Evolutionary conservation across 2,888 invertebrate species (phyloP).

Genomic region (Drosophila subquinaria): DNA sequence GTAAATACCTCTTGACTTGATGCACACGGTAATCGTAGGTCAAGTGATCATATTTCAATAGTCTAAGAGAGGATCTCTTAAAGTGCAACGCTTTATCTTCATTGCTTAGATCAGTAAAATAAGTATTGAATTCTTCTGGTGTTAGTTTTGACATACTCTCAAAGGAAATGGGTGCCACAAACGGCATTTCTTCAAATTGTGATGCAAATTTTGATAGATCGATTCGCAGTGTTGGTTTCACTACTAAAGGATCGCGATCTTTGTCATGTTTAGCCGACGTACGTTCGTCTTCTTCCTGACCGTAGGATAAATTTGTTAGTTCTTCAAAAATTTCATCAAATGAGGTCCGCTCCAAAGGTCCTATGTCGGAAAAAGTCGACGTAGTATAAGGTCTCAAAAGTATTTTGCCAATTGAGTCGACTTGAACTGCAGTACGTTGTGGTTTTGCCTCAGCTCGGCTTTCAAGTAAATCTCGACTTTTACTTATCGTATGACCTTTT

Average conservation of each 20-base stretch:
- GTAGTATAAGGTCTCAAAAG: too few relatives aligned
- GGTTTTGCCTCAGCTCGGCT: not conserved
- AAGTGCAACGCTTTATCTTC: not conserved
- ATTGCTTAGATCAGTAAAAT: not conserved
- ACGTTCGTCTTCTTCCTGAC: not conserved
- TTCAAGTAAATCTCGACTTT: not conserved
- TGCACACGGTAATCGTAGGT: not conserved
- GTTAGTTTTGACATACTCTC: not conserved
- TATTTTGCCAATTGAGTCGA: too few relatives aligned
- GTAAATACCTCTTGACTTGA: constrained; percentile 5
- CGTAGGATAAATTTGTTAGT: too few relatives aligned
- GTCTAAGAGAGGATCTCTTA: not conserved
- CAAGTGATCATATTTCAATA: not conserved
- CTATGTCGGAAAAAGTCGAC: too few relatives aligned
- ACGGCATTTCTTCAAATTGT: not conserved
- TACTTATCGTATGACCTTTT: not conserved
- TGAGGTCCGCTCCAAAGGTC: not conserved
- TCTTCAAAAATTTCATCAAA: not conserved
- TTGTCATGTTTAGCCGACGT: too few relatives aligned
- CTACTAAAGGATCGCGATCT: too few relatives aligned
- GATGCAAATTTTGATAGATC: not conserved
- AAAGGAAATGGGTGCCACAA: not conserved
- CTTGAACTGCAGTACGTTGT: accelerated
- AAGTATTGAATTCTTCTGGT: not conserved
- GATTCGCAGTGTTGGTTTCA: not conserved